These are phyloP conservation scores for Dipodomys spectabilis DNA, from an alignment of 2,113 vertebrate genomes.

Conservation along the genomic window DNA sequence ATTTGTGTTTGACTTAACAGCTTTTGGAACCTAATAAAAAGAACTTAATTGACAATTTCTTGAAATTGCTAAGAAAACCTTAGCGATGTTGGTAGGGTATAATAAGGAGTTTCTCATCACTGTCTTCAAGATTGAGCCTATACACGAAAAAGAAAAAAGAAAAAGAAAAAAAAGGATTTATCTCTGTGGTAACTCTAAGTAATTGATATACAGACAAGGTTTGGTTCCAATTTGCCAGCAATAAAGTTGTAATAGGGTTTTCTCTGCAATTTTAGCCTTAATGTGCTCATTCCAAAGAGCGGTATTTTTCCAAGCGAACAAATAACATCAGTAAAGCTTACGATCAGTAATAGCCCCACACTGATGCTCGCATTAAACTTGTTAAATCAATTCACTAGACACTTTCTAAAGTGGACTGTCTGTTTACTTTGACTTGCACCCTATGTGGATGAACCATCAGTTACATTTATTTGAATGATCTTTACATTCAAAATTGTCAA, in stretches of 20 bases:
- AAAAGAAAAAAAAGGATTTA: conserved; percentile 90
- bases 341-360: conserved; percentile 96
- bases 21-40: conserved; percentile 95
- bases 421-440: conserved; percentile 90
- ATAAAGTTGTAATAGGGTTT: conserved; percentile 99
- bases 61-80: conserved; percentile 95
- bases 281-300: conserved; percentile 97
- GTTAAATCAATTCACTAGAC: conserved; percentile 96
- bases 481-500: conserved; percentile 89
- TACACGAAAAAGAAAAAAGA: conserved; percentile 84
- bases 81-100: conserved; percentile 92
- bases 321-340: conserved; percentile 98
- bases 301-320: conserved; percentile 96
- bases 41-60: conserved; percentile 97
- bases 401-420: conserved; percentile 95
- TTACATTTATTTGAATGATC: conserved; percentile 90
- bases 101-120: conserved; percentile 96
- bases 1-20: conserved; percentile 92
- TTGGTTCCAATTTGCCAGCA: conserved; percentile 98
- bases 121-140: conserved; percentile 94
- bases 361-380: conserved; percentile 96
- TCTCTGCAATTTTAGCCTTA: conserved; percentile 98
- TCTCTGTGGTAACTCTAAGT: conserved; percentile 97
- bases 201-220: conserved; percentile 99
- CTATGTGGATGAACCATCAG: conserved; percentile 89